Percentiles rank a stretch among this genome's conserved stretches.
Evolutionary conservation across 53 echinoderm and acorn worm genomes (phyloP).

Genomic region (Crossaster papposus): DNA sequence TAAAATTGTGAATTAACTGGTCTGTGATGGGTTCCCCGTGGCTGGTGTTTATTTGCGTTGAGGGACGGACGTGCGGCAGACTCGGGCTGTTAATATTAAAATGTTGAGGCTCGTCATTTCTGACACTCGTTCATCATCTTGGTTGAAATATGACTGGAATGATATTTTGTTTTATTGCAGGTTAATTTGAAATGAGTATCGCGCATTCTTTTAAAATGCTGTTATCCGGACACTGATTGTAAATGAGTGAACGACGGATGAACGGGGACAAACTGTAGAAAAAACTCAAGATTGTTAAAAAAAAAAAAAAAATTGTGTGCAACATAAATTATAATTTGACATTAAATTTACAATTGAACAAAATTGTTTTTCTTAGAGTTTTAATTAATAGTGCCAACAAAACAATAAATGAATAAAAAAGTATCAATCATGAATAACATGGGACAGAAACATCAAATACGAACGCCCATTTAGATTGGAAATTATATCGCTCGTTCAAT

Average conservation of each 20-base stretch:
- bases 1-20: conserved; percentile 31
- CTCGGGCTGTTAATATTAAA: background rate
- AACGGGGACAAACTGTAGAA: too few species aligned
- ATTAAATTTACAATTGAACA: too few species aligned
- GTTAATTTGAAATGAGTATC: background rate
- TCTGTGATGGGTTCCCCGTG: background rate
- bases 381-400: too few species aligned
- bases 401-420: too few species aligned
- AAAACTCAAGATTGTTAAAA: too few species aligned
- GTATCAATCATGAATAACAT: too few species aligned
- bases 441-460: too few species aligned
- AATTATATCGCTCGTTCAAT: too few species aligned
- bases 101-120: background rate
- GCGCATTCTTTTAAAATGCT: background rate
- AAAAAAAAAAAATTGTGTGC: too few species aligned
- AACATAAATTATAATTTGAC: too few species aligned
- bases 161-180: conserved; percentile 20
- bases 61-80: background rate
- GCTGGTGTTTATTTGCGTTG: conserved; percentile 11
- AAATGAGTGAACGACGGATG: background rate
- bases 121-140: background rate
- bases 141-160: background rate
- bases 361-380: too few species aligned
- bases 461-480: too few species aligned
- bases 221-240: background rate